Base-by-base conservation (phyloP, 2,888 invertebrate genomes). In the Xylocampa areola region DNA sequence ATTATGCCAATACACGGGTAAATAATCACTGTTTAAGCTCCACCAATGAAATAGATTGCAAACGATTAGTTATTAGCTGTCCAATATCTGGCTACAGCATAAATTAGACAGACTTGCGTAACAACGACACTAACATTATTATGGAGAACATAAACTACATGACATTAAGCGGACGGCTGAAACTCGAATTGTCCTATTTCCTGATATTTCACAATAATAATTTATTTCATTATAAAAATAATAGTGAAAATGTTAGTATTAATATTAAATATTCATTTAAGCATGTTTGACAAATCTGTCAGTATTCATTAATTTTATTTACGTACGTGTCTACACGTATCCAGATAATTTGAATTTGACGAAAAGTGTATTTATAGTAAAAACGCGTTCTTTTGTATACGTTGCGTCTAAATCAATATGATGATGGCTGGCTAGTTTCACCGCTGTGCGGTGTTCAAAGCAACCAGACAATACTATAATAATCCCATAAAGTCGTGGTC, bases 21-120 rank as follows among this genome's bases (percentile, higher is more conserved):
- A 27, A 33, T n/a, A 32, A 43, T 53, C 27, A 3, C 14, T 23
- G 29, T 21, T 4, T 21, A 7, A 7, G 21, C 1, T 21, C 4
- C 21, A 21, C 21, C 21, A 21, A 21, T 21, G 21, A 21, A 19
- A 29, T 41, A 23, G 10, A 43, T 14, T 19, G 29, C 65, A 40
- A 65, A 65, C 59, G 65, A 63, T 58, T 35, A 50, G 44, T 58
- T 59, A 51, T 63, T 62, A 62, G 33, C 44, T 44, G 65, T 30
- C 43, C 25, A 50, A 62, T 62, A 62, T 65, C 50, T n/a, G 43
- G 17, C 30, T 45, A 41, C 32, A 23, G 30, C 30, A 65, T 58
- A 51, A 35, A 51, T 65, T 50, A 36, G 30, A 8, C 55, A 40
- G 13, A 41, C 16, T 11, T 19, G 11, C 8, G 21, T 21, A 21